Conservation (phyloP, 2,888 invertebrate species). For the Eremobia ochroleuca region DNA sequence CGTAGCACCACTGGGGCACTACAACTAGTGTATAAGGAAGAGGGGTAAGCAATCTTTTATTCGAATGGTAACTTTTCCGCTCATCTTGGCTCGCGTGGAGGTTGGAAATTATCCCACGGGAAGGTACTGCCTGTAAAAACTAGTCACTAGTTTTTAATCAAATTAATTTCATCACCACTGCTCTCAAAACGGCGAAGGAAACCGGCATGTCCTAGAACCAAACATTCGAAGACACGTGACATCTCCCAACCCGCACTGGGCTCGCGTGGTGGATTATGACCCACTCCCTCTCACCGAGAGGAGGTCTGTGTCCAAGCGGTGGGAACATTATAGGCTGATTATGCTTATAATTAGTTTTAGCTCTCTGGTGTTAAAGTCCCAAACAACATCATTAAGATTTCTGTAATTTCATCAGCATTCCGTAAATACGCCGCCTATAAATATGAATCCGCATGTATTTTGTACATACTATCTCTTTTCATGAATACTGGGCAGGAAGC, state of each 20-base stretch:
- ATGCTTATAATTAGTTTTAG: not conserved
- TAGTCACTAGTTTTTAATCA: not conserved
- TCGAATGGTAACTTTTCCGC: not conserved
- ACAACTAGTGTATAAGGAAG: conserved; percentile 94
- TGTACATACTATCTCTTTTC: conserved; percentile 64
- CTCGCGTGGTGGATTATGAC: not conserved
- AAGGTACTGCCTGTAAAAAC: not conserved
- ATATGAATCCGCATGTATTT: conserved; percentile 59
- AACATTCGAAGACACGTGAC: not conserved
- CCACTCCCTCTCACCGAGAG: not conserved
- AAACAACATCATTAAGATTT: conserved; percentile 17
- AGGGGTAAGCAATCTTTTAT: conserved; percentile 93
- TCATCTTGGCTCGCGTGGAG: not conserved
- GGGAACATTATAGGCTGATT: not conserved
- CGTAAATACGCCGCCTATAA: conserved; percentile 62
- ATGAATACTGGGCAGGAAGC: conserved; percentile 68
- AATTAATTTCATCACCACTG: not conserved
- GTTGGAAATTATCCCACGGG: not conserved
- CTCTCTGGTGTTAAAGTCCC: not conserved
- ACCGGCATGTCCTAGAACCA: not conserved
- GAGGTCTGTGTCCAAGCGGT: not conserved
- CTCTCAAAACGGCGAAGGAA: not conserved
- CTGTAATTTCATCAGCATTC: conserved; percentile 40
- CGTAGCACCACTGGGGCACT: conserved; percentile 94
- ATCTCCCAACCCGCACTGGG: not conserved